Evolutionary conservation across 2,888 invertebrate species (phyloP), one percentile per base, ranked within the genome.

Genomic region (Rhagium mordax): DNA sequence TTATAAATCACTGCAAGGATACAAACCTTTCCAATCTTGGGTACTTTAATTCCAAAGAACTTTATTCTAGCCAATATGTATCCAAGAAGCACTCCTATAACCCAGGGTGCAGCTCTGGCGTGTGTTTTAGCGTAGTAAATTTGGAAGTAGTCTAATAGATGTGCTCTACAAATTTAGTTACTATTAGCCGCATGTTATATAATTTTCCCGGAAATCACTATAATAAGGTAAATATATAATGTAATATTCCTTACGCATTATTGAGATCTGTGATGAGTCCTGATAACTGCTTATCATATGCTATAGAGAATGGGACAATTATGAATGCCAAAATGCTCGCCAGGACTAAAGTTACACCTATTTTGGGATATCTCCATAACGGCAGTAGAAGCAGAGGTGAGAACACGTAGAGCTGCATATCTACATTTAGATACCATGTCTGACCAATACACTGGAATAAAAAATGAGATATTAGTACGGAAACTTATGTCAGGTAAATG

Each of bases 341-440:
- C 3, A 6, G 3, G 6, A 24, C 6, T 6, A 78, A 8, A 1
- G 49, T 27, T 24, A 67, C 13, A 41, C 77, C 75, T 3, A 70
- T 27, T 70, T 78, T 77, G 1, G 86, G 86, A 79, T 83, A 86
- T 75, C 82, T 86, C 76, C 88, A 88, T 16, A 91, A 77, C 0
- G 90, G 89, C 72, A 89, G 88, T 2, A 91, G 84, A 64, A 91
- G 84, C 0, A 91, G 74, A 3, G 91, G 81, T 0, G 82, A 81
- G 6, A 91, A 72, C 78, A 89, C 85, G 79, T 89, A 91, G 21
- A 91, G 81, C 80, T 91, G 91, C 82, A 90, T 91, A 77, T 91
- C 91, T 8, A 90, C 89, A 3, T 89, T 88, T 47, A 91, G 82
- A 78, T 91, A 91, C 91, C 91, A 91, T 0, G 90, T 88, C 77